Base-by-base conservation (phyloP, 2,888 invertebrate genomes). In the Calameuta filiformis region DNA sequence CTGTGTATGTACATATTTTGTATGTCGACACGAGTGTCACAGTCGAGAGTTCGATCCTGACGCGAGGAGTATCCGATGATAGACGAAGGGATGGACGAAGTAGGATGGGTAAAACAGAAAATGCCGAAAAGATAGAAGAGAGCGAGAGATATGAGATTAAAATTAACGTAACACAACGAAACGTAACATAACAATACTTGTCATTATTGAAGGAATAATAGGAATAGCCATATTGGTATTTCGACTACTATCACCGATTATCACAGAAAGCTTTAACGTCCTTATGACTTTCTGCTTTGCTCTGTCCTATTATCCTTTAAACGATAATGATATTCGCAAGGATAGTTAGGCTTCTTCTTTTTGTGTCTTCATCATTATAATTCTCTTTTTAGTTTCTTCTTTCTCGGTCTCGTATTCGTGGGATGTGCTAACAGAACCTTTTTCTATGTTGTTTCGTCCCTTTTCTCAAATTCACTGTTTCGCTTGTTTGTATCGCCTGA, bases 391-490 rank as follows among this genome's bases (percentile, higher is more conserved):
- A 75, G 71, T 76, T 75, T 77, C 78, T 34, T 75, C 68, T 77
- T 77, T 80, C 78, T 74, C 71, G 69, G 75, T 75, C 77, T 35
- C 11, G 35, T 75, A 75, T 68, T 69, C 75, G 75, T 69, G 68
- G 68, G 73, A 76, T 73, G 68, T 83, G 90, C 89, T 91, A 91
- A 91, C 91, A 91, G 86, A 91, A 91, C 85, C 89, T 90, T 85
- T 90, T 91, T 83, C 89, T 90, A 86, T 93, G 93, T 90, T 94
- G 94, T 88, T 93, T 93, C 90, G 94, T 93, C 89, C 92, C 93
- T 92, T 94, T 95, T 87, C 94, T 93, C 90, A 96, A 92, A 92
- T 95, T 95, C 80, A 96, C 95, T 79, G 95, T 95, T 89, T 96
- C 96, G 81, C 91, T 92, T 78, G 91, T 91, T 81, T 94, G 93